phyloP scores from a whole-genome alignment of 1,140 invertebrate species.

The Phocides pigmalion region DNA sequence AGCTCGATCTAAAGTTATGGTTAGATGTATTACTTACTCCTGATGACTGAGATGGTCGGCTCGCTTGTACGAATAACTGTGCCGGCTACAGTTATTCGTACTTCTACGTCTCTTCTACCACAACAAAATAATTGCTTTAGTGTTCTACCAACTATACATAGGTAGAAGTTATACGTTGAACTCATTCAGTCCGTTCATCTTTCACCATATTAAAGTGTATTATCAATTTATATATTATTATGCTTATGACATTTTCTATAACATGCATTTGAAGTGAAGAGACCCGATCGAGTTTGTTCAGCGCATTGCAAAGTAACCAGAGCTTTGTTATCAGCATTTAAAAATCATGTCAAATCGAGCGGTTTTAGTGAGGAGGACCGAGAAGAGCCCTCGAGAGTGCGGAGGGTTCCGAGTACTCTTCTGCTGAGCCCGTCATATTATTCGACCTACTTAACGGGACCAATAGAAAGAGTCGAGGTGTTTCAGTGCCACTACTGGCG shows the following conservation, averaged over 20 bases:
- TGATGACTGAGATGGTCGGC: too few relatives aligned
- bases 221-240: neutral
- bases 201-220: too few relatives aligned
- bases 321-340: conserved; percentile 72
- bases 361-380: conserved; percentile 74
- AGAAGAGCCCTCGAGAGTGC: conserved; percentile 58
- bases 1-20: too few relatives aligned
- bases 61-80: too few relatives aligned
- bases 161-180: too few relatives aligned
- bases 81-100: too few relatives aligned
- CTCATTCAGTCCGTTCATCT: too few relatives aligned
- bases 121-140: too few relatives aligned
- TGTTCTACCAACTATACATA: too few relatives aligned
- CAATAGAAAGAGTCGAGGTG: conserved; percentile 59
- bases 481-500: conserved; percentile 64
- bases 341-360: conserved; percentile 83
- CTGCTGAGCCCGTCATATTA: conserved; percentile 70
- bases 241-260: neutral
- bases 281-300: neutral
- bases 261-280: conserved; percentile 1
- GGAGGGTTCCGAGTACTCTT: conserved; percentile 66
- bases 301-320: conserved; percentile 20
- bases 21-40: too few relatives aligned
- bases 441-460: conserved; percentile 78
- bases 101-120: too few relatives aligned